Percentiles rank a stretch among this genome's conserved stretches.
These are phyloP conservation scores for Eurytoma californica DNA, from an alignment of 2,888 invertebrate species.

Conservation along the genomic window DNA sequence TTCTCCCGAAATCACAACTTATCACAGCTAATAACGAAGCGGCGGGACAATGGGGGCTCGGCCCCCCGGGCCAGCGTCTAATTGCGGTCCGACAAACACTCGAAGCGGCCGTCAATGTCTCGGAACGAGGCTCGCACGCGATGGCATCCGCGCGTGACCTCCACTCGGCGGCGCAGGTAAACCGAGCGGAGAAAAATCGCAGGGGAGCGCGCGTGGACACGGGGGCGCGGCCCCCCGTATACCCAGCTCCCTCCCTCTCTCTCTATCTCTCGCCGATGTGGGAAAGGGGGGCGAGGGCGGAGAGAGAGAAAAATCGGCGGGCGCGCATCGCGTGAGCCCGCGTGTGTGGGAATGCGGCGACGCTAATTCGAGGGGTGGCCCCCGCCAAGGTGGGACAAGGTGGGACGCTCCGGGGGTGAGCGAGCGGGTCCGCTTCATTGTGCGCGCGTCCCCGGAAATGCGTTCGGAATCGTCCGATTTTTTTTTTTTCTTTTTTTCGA, in stretches of 20 bases:
- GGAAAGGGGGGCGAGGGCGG: conserved; percentile 30
- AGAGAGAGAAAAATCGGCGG: conserved; percentile 73
- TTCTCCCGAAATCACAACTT: too few species aligned
- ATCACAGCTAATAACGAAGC: too few species aligned
- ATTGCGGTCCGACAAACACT: too few species aligned
- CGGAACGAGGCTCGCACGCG: conserved; percentile 1
- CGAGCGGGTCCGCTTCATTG: neutral
- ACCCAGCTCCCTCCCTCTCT: too few species aligned
- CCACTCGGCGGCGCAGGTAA: conserved; percentile 21
- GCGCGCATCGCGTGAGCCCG: conserved; percentile 60
- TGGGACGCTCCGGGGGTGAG: neutral
- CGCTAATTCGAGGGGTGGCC: conserved; percentile 67
- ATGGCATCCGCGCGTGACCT: neutral
- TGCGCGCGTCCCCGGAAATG: neutral
- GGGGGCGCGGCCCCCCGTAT: too few species aligned
- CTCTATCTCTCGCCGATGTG: conserved; percentile 9
- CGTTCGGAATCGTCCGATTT: too few species aligned
- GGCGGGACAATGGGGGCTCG: too few species aligned
- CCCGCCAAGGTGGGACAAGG: neutral
- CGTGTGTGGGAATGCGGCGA: conserved; percentile 69
- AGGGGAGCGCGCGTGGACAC: neutral
- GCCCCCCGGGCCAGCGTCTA: too few species aligned
- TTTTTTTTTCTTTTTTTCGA: too few species aligned
- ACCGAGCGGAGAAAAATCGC: conserved; percentile 24
- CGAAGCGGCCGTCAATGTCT: neutral